A percentile compares a stretch with the other conserved stretches of the same genome.
These are phyloP conservation scores for Callionymus lyra DNA, from an alignment of 2,113 vertebrate genomes.

Conservation along the genomic window DNA sequence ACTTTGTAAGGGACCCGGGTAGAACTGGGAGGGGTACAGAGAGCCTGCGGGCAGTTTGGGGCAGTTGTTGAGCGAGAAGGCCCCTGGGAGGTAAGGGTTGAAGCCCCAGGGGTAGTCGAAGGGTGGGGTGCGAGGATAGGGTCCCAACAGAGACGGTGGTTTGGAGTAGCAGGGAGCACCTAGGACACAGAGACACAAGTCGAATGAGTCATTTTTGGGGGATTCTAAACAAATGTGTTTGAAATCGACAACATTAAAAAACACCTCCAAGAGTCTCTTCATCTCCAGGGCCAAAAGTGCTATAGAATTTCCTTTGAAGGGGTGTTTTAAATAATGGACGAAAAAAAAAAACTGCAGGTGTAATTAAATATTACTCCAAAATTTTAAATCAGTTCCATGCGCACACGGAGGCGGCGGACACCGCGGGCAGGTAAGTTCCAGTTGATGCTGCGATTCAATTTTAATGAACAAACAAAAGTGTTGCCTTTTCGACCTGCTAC, in stretches of 20 bases:
- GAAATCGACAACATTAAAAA: too few species aligned
- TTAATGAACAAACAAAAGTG: constrained; percentile 59
- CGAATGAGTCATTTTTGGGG: too few species aligned
- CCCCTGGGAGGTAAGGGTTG: constrained; percentile 79
- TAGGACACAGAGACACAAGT: constrained; percentile 40
- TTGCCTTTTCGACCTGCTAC: constrained; percentile 40
- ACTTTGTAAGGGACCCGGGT: constrained; percentile 76
- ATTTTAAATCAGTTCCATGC: constrained; percentile 20
- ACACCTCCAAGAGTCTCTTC: too few species aligned
- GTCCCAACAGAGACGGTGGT: constrained; percentile 77
- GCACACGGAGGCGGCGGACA: not conserved
- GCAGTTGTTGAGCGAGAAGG: constrained; percentile 78
- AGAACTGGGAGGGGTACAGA: constrained; percentile 83
- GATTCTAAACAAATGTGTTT: too few species aligned
- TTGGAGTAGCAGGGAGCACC: constrained; percentile 79
- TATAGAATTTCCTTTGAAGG: too few species aligned
- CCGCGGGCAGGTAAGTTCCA: too few species aligned
- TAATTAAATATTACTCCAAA: constrained; percentile 12
- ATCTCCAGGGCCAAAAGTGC: constrained; percentile 13
- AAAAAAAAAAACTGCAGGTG: constrained; percentile 2
- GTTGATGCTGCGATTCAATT: constrained; percentile 42
- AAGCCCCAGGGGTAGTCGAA: constrained; percentile 89
- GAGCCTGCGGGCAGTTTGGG: constrained; percentile 81
- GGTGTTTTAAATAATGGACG: constrained; percentile 17
- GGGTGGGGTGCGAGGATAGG: constrained; percentile 73